phyloP scores from a whole-genome alignment of 2,888 invertebrate species.

The Idaea biselata region DNA sequence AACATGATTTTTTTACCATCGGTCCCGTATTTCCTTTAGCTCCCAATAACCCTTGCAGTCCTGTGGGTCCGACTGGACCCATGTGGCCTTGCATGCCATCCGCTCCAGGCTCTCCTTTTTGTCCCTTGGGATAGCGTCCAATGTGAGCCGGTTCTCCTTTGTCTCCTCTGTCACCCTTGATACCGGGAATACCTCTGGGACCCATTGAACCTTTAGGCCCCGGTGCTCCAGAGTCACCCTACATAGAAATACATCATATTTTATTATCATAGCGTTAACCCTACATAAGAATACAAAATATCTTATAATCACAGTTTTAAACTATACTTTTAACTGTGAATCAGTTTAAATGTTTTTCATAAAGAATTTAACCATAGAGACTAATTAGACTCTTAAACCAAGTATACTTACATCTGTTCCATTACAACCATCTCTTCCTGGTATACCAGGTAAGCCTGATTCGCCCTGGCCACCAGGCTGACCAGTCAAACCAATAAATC shows the following conservation, averaged over 20 bases:
- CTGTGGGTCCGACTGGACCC: conserved; percentile 83
- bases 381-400: background rate
- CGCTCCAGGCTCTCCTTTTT: conserved; percentile 91
- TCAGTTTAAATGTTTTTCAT: too few species aligned
- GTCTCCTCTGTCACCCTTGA: conserved; percentile 84
- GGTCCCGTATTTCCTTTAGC: conserved; percentile 82
- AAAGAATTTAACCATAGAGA: too few species aligned
- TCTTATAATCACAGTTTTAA: too few species aligned
- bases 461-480: conserved; percentile 85
- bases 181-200: conserved; percentile 87
- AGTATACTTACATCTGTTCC: conserved; percentile 90
- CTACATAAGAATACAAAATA: too few species aligned
- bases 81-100: conserved; percentile 85
- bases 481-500: conserved; percentile 93
- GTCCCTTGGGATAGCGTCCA: conserved; percentile 86
- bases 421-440: conserved; percentile 97
- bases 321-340: too few species aligned
- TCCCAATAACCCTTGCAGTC: conserved; percentile 81
- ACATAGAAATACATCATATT: conserved; percentile 5
- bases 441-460: conserved; percentile 86
- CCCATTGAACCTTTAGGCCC: conserved; percentile 87
- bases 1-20: conserved; percentile 57
- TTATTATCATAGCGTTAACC: background rate
- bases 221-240: conserved; percentile 87
- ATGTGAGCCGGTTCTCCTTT: conserved; percentile 91